phyloP scores from a whole-genome alignment of 2,113 vertebrate genomes.

The Galemys pyrenaicus region DNA sequence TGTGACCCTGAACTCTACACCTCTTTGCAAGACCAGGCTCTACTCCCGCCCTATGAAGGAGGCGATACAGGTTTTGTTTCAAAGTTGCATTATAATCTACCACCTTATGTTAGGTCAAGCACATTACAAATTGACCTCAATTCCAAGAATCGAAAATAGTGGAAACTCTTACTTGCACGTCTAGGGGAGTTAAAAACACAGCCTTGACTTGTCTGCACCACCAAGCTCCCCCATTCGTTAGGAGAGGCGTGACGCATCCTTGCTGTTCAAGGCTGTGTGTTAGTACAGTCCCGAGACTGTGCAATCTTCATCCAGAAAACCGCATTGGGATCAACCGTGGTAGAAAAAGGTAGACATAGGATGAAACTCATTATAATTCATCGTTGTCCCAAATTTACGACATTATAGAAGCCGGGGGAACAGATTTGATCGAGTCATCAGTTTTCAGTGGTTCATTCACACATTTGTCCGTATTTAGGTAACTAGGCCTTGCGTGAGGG shows the following conservation, averaged over 20 bases:
- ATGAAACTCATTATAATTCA: not conserved
- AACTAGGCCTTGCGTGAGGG: not conserved
- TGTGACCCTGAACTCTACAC: not conserved
- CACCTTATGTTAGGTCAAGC: not conserved
- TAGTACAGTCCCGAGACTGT: not conserved
- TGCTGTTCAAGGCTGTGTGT: not conserved
- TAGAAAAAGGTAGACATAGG: not conserved
- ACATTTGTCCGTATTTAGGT: not conserved
- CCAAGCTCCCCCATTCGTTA: not conserved
- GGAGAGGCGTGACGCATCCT: not conserved
- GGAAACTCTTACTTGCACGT: not conserved
- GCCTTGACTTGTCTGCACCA: not conserved
- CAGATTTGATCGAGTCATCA: not conserved
- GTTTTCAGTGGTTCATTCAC: conserved; percentile 21
- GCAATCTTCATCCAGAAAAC: not conserved
- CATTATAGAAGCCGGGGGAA: not conserved
- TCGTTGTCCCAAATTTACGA: not conserved
- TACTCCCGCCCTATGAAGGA: not conserved
- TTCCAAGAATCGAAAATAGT: conserved; percentile 26
- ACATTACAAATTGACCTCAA: not conserved
- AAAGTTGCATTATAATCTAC: not conserved
- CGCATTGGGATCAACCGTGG: not conserved
- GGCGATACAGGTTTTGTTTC: not conserved
- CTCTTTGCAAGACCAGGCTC: not conserved
- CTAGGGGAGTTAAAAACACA: not conserved